Evolutionary conservation across 64 coral and sea anemone genomes (phyloP).

Genomic region (Acropora tenuis): DNA sequence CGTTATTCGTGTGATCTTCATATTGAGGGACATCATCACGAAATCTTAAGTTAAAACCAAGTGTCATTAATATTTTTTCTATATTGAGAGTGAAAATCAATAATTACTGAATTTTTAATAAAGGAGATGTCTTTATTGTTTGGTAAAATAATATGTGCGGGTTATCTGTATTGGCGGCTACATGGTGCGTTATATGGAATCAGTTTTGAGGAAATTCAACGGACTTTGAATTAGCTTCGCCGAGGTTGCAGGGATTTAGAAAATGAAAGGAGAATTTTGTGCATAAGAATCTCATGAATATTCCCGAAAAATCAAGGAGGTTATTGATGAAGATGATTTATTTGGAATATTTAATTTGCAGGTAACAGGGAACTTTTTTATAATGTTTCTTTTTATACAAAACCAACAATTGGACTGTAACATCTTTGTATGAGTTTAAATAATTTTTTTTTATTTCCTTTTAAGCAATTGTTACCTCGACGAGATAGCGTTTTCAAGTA

Average conservation of each 20-base stretch:
- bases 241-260: background rate
- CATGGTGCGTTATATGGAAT: constrained; percentile 18
- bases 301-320: constrained; percentile 7
- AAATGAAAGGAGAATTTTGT: background rate
- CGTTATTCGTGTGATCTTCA: background rate
- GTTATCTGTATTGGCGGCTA: constrained; percentile 11
- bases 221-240: constrained; percentile 31
- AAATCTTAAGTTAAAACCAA: constrained; percentile 3
- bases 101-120: constrained; percentile 46
- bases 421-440: constrained; percentile 27
- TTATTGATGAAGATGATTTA: background rate
- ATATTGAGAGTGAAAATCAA: background rate
- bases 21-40: background rate
- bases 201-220: constrained; percentile 26
- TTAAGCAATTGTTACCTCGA: constrained; percentile 20
- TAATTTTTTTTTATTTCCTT: constrained; percentile 28
- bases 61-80: background rate
- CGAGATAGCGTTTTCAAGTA: constrained; percentile 8
- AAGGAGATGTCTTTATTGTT: constrained; percentile 36
- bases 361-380: background rate
- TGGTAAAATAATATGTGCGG: constrained; percentile 16
- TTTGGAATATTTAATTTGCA: background rate
- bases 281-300: constrained; percentile 34
- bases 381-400: too few species aligned
- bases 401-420: background rate